Evolutionary conservation across 2,113 vertebrate genomes (phyloP).

Genomic region (Myodes glareolus): DNA sequence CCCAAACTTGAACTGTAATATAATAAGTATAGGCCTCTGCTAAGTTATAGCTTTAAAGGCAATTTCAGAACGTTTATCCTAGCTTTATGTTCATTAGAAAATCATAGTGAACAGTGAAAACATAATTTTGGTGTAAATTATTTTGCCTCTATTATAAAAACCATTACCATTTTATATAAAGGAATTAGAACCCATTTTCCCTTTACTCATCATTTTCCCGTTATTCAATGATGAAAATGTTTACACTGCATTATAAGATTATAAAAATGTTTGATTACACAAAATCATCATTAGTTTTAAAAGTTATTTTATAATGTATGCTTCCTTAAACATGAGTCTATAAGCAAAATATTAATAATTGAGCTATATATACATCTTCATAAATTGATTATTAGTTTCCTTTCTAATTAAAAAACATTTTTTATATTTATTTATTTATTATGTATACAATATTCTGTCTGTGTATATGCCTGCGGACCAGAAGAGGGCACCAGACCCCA

Average conservation of each 20-base stretch:
- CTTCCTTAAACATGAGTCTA: not conserved
- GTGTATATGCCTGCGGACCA: too few species aligned
- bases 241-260: conserved; percentile 23
- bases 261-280: not conserved
- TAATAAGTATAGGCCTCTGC: not conserved
- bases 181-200: not conserved
- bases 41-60: not conserved
- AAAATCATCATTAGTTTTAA: conserved; percentile 28
- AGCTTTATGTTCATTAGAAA: not conserved
- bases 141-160: conserved; percentile 21
- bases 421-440: too few species aligned
- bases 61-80: not conserved
- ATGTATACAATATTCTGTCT: too few species aligned
- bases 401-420: conserved; percentile 50
- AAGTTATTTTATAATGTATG: not conserved
- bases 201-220: not conserved
- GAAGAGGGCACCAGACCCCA: too few species aligned
- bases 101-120: conserved; percentile 30
- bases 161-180: conserved; percentile 39
- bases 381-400: conserved; percentile 48
- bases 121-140: not conserved
- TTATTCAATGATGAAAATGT: not conserved
- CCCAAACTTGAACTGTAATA: not conserved
- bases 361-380: not conserved
- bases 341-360: not conserved